phyloP scores from a whole-genome alignment of 2,797 vertebrate species.

The Falco berigora region DNA sequence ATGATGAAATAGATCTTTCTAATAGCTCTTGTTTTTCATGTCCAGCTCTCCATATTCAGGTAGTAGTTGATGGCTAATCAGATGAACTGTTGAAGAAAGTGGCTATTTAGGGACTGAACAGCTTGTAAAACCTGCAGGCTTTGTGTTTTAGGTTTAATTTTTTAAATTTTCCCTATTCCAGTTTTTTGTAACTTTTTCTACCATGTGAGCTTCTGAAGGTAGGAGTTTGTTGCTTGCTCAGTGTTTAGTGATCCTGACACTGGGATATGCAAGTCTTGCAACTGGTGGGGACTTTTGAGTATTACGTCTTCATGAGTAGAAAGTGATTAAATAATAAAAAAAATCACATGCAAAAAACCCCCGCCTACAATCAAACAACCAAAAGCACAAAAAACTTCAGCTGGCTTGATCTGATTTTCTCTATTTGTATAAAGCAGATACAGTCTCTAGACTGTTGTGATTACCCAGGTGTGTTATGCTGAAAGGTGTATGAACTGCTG shows the following conservation, averaged over 20 bases:
- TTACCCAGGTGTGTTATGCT: background rate
- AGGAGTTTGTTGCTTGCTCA: background rate
- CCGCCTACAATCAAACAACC: background rate
- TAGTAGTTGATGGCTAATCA: background rate
- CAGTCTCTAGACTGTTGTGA: background rate
- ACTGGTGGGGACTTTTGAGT: background rate
- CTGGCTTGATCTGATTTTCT: background rate
- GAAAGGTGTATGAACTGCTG: background rate
- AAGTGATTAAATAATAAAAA: background rate
- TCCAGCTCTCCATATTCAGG: background rate
- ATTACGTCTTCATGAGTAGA: background rate
- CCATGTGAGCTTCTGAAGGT: background rate
- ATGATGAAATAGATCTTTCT: background rate
- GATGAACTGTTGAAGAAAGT: background rate
- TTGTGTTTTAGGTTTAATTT: background rate
- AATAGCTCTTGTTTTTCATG: fast-evolving
- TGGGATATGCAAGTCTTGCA: background rate
- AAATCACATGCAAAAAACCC: too few relatives aligned
- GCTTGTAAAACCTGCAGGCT: background rate
- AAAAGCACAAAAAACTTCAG: background rate
- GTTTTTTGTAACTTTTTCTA: background rate
- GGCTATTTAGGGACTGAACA: background rate
- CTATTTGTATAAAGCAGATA: background rate
- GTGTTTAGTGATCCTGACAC: background rate
- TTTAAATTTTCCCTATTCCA: background rate